phyloP scores from a whole-genome alignment of 2,113 vertebrate genomes.

The Spermophilus dauricus region DNA sequence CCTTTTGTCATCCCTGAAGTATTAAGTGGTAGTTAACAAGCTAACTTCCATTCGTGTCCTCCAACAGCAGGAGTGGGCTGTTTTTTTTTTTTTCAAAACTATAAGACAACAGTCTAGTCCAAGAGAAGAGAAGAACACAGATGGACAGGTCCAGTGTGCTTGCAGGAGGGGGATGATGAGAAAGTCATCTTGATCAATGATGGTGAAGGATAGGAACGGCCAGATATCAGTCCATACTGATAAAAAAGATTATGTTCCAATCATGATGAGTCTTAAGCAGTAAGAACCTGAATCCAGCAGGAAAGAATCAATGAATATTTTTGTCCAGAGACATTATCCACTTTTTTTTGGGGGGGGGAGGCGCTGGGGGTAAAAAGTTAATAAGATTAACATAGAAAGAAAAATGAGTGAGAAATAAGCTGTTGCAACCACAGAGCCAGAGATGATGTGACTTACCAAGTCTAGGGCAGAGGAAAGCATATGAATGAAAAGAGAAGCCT shows the following conservation, averaged over 20 bases:
- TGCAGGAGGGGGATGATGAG: accelerated
- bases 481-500: neutral
- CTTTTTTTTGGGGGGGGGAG: neutral
- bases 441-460: neutral
- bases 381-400: neutral
- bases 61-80: neutral
- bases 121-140: neutral
- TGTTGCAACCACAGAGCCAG: neutral
- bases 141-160: accelerated
- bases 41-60: neutral
- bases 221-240: too few relatives aligned
- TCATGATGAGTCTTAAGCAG: neutral
- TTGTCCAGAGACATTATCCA: neutral
- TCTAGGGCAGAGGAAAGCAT: neutral
- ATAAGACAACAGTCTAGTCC: neutral
- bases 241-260: neutral
- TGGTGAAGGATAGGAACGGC: too few relatives aligned
- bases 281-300: neutral
- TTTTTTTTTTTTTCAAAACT: neutral
- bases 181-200: neutral
- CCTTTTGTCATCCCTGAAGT: neutral
- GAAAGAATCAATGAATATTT: neutral
- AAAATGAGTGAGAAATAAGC: neutral
- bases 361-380: neutral
- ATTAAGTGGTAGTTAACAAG: neutral